Percentiles rank a stretch among this genome's conserved stretches.
Evolutionary conservation across 2,113 vertebrate species (phyloP).

Genomic region (Microcebus jonahi): DNA sequence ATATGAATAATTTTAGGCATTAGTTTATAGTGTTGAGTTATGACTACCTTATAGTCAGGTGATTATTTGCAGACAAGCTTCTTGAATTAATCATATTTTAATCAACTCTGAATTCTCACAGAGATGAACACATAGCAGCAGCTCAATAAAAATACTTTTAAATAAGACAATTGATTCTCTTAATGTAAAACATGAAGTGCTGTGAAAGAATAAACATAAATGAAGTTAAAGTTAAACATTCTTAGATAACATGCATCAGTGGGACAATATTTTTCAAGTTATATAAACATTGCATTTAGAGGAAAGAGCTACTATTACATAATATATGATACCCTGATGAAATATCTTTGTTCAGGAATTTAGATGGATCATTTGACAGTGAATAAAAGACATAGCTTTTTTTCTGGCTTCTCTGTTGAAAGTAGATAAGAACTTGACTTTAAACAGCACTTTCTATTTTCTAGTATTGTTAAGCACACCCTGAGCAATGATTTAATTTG

Average conservation of each 20-base stretch:
- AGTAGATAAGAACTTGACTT: conserved; percentile 18
- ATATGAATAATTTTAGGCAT: neutral
- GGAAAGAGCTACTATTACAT: neutral
- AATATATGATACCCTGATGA: neutral
- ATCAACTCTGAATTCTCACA: neutral
- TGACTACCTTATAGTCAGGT: neutral
- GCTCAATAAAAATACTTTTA: conserved; percentile 16
- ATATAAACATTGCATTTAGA: neutral
- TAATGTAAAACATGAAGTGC: neutral
- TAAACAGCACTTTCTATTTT: conserved; percentile 28
- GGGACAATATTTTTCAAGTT: neutral
- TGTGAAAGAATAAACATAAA: conserved; percentile 46
- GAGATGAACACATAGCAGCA: neutral
- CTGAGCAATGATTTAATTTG: neutral
- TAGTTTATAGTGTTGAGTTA: neutral
- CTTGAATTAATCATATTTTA: neutral
- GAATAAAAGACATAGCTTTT: neutral
- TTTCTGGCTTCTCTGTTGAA: neutral
- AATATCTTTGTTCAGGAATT: neutral
- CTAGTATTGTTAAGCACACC: neutral
- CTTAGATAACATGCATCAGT: neutral
- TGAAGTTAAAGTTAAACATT: conserved; percentile 24
- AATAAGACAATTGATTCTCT: neutral
- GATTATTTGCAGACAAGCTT: neutral
- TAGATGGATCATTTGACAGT: neutral